Conservation (phyloP, 64 coral and sea anemone species). For the Cladopsammia gracilis region DNA sequence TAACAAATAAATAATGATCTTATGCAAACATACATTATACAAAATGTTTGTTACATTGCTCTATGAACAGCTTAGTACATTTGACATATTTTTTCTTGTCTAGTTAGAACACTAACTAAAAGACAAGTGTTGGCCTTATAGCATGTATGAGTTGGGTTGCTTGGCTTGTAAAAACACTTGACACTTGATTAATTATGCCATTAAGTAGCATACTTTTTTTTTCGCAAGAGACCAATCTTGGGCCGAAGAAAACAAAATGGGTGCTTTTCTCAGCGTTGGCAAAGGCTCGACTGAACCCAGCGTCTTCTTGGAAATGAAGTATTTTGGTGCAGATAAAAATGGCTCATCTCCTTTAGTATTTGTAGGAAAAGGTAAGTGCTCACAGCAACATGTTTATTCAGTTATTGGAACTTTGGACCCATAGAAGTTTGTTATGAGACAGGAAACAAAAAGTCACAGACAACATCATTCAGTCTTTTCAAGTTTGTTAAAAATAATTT, state of each 20-base stretch:
- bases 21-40: too few species aligned
- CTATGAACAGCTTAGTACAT: too few species aligned
- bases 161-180: too few species aligned
- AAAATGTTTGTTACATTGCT: too few species aligned
- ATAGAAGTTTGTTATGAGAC: neutral
- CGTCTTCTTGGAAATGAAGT: constrained; percentile 89
- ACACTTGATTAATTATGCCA: too few species aligned
- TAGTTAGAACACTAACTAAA: too few species aligned
- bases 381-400: neutral
- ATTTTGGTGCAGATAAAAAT: constrained; percentile 70
- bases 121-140: too few species aligned
- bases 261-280: constrained; percentile 89
- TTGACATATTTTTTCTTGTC: too few species aligned
- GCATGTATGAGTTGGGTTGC: too few species aligned
- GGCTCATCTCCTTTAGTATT: constrained; percentile 76
- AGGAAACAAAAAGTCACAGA: neutral
- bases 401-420: neutral
- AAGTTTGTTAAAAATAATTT: too few species aligned
- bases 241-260: constrained; percentile 89
- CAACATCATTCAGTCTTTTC: too few species aligned
- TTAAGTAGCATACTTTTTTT: neutral
- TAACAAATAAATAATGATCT: too few species aligned
- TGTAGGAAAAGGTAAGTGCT: constrained; percentile 91
- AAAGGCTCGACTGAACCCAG: constrained; percentile 86
- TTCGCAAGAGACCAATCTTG: constrained; percentile 80